A percentile compares a stretch with the other conserved stretches of the same genome.
Evolutionary conservation across 2,113 vertebrate species (phyloP).

Genomic region (Strix aluco): DNA sequence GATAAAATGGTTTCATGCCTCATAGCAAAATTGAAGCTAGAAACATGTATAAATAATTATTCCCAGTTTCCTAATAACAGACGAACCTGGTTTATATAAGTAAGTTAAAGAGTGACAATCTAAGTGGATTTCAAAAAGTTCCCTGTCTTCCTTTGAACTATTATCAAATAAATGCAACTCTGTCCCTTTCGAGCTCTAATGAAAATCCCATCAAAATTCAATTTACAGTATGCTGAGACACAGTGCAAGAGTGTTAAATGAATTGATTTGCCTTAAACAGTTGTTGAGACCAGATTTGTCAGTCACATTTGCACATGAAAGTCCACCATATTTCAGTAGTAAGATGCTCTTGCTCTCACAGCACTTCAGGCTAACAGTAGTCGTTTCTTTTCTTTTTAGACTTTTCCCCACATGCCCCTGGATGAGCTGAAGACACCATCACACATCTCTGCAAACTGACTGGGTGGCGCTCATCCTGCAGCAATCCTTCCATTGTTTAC

Average conservation of each 20-base stretch:
- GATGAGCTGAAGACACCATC: not conserved
- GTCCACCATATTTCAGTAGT: not conserved
- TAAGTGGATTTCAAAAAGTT: not conserved
- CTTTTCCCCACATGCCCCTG: not conserved
- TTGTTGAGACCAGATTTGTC: not conserved
- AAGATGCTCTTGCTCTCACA: not conserved
- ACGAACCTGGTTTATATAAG: not conserved
- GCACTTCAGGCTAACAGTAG: not conserved
- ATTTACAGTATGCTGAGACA: not conserved
- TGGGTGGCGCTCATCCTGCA: not conserved
- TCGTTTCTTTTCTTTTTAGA: not conserved
- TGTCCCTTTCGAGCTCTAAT: not conserved
- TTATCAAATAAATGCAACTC: not conserved
- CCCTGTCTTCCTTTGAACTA: not conserved
- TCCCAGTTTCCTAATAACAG: not conserved
- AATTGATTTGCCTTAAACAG: constrained; percentile 2
- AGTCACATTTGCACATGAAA: not conserved
- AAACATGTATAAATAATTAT: not conserved
- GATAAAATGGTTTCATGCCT: not conserved
- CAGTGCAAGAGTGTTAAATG: not conserved
- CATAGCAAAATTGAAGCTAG: not conserved
- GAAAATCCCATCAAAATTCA: constrained; percentile 32
- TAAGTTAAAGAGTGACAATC: not conserved
- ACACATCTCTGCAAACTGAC: not conserved
- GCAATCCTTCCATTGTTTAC: not conserved